These are phyloP conservation scores for Callionymus lyra DNA, from an alignment of 2,113 vertebrate species.

Conservation along the genomic window DNA sequence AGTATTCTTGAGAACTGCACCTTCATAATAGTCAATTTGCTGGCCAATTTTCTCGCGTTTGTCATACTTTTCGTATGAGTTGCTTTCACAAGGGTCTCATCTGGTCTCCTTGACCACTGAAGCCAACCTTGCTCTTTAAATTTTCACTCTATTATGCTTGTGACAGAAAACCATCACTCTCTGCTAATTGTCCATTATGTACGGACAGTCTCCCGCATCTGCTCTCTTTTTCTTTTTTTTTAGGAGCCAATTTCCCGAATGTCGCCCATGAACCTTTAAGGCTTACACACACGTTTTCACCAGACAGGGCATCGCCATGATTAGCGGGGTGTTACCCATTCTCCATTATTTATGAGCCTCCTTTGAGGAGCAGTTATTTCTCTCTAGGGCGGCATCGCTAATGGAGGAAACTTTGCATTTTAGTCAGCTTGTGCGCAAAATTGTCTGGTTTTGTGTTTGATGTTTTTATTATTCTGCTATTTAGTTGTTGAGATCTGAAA, in stretches of 20 bases:
- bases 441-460: conserved; percentile 1
- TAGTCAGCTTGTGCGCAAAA: conserved; percentile 2
- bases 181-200: conserved; percentile 44
- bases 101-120: conserved; percentile 33
- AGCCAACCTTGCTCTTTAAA: conserved; percentile 32
- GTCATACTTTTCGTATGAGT: no score
- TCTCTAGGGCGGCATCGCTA: conserved; percentile 31
- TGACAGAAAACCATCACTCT: conserved; percentile 46
- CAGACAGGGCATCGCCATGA: conserved; percentile 19
- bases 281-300: conserved; percentile 10
- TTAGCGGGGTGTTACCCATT: conserved; percentile 35
- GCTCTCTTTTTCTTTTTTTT: conserved; percentile 33
- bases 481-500: no score
- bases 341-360: conserved; percentile 53
- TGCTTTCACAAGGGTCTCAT: conserved; percentile 29
- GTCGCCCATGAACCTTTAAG: conserved; percentile 22
- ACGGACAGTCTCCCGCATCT: conserved; percentile 38
- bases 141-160: conserved; percentile 40
- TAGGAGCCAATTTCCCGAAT: conserved; percentile 23
- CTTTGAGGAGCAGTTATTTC: conserved; percentile 40
- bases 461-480: not conserved
- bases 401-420: conserved; percentile 24
- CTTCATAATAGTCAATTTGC: no score
- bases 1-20: no score
- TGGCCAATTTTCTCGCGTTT: no score